Evolutionary conservation across 2,113 vertebrate species (phyloP).

Genomic region (Dromaius novaehollandiae): DNA sequence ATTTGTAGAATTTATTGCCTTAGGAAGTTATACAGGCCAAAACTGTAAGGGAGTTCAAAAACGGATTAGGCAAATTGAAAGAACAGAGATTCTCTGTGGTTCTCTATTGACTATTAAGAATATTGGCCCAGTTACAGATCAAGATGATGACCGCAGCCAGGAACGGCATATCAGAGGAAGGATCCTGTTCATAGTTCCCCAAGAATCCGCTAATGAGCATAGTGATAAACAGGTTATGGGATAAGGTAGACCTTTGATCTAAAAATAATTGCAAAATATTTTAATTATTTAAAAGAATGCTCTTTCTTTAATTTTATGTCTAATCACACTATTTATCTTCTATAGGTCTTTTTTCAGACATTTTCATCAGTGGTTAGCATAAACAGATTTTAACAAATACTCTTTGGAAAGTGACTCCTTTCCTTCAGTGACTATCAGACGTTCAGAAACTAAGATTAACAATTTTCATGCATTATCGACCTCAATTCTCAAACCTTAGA

Average conservation of each 20-base stretch:
- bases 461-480: background rate
- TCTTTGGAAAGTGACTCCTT: background rate
- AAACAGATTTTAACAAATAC: background rate
- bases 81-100: background rate
- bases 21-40: background rate
- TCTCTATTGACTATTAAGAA: background rate
- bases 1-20: background rate
- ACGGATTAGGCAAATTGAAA: background rate
- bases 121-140: background rate
- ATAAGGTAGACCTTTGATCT: background rate
- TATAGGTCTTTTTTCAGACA: background rate
- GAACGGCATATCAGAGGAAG: background rate
- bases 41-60: background rate
- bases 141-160: background rate
- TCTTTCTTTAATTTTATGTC: background rate
- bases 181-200: background rate
- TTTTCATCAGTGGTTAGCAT: background rate
- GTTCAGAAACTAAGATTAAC: background rate
- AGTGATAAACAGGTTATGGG: rapidly evolving
- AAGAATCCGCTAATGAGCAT: background rate
- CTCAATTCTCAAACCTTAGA: background rate
- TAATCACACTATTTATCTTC: background rate
- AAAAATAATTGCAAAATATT: background rate
- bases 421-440: background rate
- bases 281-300: background rate